Evolutionary conservation across 2,113 vertebrate genomes (phyloP), one percentile per base, ranked within the genome.

Genomic region (Symphodus melops): DNA sequence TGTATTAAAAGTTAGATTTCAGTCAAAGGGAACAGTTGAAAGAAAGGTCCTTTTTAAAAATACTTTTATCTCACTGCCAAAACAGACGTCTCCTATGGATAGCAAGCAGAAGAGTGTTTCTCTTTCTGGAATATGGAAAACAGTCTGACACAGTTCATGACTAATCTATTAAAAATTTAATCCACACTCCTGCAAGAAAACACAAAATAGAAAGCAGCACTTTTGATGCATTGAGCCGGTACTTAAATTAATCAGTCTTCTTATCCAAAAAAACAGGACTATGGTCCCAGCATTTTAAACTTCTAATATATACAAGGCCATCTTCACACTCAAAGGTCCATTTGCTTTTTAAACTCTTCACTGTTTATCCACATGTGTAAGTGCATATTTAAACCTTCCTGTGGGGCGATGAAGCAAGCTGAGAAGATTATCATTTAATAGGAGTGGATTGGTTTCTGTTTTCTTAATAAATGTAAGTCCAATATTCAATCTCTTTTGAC

Each of bases 121-220:
- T 56, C 74, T 13, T 39, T 55, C 17, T 71, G 65, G 55, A 51
- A 68, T 44, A 65, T 23, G 63, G 23, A 63, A 79, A 70, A 53
- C 63, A 71, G 48, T 71, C 37, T 20, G 33, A 67, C 66, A 70
- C n/a, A 55, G 48, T 69, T 68, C 46, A 54, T 74, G 65, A 71
- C 49, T 37, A 53, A 69, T 8, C 64, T 55, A 19, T 69, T 16
- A 55, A 69, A 65, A 52, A 72, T 68, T 67, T n/a, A 13, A 33
- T 37, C 36, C 62, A 61, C 67, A 11, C 9, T 67, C 17, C 12
- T 23, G n/a, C 11, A 37, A 61, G 49, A 51, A 65, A 66, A 66
- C 16, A 28, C 36, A 6, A 11, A 25, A 56, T 19, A 49, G 16
- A 65, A 13, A 13, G 20, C 17, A 36, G 57, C 10, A 23, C 13